Base-by-base conservation (phyloP, 2,888 invertebrate species). In the Cybosia mesomella region DNA sequence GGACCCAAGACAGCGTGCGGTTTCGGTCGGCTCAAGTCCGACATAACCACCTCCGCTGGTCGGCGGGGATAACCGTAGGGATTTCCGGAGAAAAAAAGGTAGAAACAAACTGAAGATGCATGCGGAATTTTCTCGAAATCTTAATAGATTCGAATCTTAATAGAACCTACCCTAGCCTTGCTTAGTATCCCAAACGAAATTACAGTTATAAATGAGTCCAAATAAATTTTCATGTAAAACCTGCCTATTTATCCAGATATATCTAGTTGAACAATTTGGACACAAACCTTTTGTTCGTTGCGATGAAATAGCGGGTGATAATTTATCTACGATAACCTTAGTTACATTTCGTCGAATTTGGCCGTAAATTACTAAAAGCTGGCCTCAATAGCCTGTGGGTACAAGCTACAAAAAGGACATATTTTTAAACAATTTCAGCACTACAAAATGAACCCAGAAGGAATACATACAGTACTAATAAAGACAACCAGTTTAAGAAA, bases 161-260 rank as follows among this genome's bases (percentile, higher is more conserved):
- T 55, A 24, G 28, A 5, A 55, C 28, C 24, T 24, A 55, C 5
- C 13, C 1, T 55, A 24, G 15, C 13, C 18, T 24, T 24, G 15
- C 13, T 11, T 55, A n/a, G 1, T 21, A 55, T 28, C 24, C 4
- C 10, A 43, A 67, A 67, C 34, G 62, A 67, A 49, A 76, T 68
- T 67, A 28, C 10, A 24, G 60, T 64, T 68, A 79, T 77, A 67
- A 71, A 68, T 79, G 62, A 70, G 64, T 58, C 36, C 53, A 32
- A 75, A 78, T 70, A 75, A 60, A 79, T 75, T 73, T 58, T 53
- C 32, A 11, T 10, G 55, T 68, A 70, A 72, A 70, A 66, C 64
- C 63, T 60, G 22, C n/a, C 58, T 64, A 62, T 72, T 76, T 72
- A 73, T 79, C 70, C 60, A 67, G 67, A 59, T 61, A 39, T 61